Conservation (phyloP, 2,797 vertebrate species). For the Cynopterus sphinx region DNA sequence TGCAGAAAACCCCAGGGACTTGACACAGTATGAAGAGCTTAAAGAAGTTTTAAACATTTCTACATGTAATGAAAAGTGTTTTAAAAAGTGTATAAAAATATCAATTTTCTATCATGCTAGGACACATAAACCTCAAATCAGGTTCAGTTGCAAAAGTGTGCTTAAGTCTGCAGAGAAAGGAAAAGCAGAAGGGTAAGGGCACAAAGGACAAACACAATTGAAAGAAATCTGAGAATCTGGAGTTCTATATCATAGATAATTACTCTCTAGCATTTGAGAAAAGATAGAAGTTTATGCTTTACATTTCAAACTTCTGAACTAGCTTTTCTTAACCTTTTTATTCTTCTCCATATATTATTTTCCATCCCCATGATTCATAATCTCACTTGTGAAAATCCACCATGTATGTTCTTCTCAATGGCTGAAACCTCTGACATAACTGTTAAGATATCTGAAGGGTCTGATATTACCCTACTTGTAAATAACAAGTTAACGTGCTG, state of each 20-base stretch:
- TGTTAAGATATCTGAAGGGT: background rate
- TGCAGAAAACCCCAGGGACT: background rate
- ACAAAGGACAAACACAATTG: background rate
- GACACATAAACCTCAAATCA: background rate
- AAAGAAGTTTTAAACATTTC: background rate
- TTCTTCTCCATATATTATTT: background rate
- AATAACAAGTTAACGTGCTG: background rate
- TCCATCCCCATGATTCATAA: background rate
- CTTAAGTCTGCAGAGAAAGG: background rate
- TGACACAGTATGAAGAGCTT: background rate
- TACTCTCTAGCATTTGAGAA: too few species aligned
- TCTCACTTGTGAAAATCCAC: background rate
- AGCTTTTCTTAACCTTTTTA: background rate
- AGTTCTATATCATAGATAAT: background rate
- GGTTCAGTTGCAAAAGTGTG: background rate
- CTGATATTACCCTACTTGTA: background rate
- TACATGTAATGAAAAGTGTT: background rate
- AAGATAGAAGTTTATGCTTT: background rate
- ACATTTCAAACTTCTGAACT: background rate
- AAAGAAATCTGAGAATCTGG: background rate
- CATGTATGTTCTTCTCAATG: background rate
- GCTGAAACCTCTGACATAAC: background rate
- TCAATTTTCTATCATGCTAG: background rate
- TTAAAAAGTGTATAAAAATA: background rate
- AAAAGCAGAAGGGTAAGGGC: background rate